phyloP scores from a whole-genome alignment of 2,113 vertebrate genomes.

The Pristiophorus japonicus region DNA sequence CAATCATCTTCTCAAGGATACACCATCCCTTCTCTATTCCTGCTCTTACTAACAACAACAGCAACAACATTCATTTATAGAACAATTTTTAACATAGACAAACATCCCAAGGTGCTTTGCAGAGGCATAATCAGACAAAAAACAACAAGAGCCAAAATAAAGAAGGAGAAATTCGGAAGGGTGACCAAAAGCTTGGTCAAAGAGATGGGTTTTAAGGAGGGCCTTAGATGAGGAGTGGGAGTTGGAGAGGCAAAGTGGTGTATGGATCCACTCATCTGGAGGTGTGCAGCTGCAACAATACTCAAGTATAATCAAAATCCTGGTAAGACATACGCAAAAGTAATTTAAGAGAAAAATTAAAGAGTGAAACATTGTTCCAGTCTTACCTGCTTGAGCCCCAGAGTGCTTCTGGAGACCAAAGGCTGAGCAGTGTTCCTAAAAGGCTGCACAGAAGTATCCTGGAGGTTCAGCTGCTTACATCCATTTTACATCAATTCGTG shows the following conservation, averaged over 20 bases:
- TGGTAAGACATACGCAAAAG: not conserved
- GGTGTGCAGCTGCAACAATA: not conserved
- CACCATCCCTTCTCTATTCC: not conserved
- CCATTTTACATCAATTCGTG: not conserved
- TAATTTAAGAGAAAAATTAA: not conserved
- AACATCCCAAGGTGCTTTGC: not conserved
- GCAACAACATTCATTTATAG: not conserved
- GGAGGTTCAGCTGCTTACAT: not conserved
- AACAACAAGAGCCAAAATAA: not conserved
- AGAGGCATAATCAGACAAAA: not conserved
- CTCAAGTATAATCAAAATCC: not conserved
- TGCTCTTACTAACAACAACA: not conserved
- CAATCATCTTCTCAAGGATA: too few species aligned
- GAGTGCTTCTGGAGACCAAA: not conserved
- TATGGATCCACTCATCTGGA: not conserved
- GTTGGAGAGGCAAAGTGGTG: not conserved
- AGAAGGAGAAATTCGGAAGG: not conserved
- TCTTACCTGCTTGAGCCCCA: not conserved
- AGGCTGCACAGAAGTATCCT: not conserved
- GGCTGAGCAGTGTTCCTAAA: not conserved
- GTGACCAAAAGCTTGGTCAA: not conserved
- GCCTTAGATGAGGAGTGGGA: not conserved
- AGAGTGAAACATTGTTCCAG: not conserved
- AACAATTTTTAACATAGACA: not conserved
- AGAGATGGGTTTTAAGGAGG: not conserved